Evolutionary conservation across 1,140 invertebrate species (phyloP).

Genomic region (Aphelinus atriplicis): DNA sequence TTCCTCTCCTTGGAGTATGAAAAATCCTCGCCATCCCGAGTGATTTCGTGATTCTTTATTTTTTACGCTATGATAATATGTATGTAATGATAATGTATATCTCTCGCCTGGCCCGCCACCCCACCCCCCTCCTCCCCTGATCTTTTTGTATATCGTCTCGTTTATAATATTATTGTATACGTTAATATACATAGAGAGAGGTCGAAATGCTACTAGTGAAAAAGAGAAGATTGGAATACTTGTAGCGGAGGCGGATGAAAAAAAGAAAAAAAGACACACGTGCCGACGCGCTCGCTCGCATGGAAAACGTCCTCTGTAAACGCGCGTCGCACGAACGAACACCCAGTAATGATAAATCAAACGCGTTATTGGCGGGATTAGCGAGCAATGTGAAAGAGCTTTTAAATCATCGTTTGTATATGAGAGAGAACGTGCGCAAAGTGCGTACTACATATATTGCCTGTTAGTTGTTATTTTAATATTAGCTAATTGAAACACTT

Average conservation of each 20-base stretch:
- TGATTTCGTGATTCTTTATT: constrained; percentile 29
- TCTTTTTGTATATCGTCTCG: constrained; percentile 12
- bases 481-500: constrained; percentile 36
- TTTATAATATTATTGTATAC: constrained; percentile 22
- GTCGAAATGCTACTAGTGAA: neutral
- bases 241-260: neutral
- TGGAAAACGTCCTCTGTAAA: constrained; percentile 4
- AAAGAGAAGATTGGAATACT: neutral
- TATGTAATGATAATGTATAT: constrained; percentile 24
- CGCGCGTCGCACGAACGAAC: too few species aligned
- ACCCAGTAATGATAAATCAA: too few species aligned
- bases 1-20: constrained; percentile 6
- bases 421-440: neutral
- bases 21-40: constrained; percentile 4
- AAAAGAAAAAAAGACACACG: neutral
- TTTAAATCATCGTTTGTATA: constrained; percentile 19
- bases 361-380: neutral
- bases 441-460: neutral
- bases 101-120: neutral
- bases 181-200: neutral
- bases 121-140: neutral
- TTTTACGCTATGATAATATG: constrained; percentile 13
- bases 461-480: constrained; percentile 37
- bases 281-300: constrained; percentile 6
- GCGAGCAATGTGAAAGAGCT: constrained; percentile 2